A percentile compares a stretch with the other conserved stretches of the same genome.
phyloP scores from a whole-genome alignment of 2,797 vertebrate genomes.

The Oceanodroma leucorhoa region DNA sequence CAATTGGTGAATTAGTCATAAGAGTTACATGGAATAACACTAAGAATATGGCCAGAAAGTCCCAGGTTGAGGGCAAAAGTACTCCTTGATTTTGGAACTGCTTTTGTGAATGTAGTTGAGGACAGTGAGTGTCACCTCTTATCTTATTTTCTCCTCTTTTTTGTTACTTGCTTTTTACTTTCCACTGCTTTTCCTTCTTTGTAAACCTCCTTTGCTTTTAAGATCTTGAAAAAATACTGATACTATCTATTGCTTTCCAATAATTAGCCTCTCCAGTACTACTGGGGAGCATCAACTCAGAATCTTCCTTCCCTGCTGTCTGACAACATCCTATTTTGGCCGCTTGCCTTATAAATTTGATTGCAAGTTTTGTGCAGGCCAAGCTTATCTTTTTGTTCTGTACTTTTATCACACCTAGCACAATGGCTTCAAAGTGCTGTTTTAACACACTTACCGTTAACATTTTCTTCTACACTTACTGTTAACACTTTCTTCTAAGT shows the following conservation, averaged over 20 bases:
- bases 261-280: background rate
- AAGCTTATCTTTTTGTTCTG: background rate
- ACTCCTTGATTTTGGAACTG: background rate
- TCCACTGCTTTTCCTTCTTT: background rate
- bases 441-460: background rate
- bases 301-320: background rate
- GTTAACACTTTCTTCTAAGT: background rate
- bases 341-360: background rate
- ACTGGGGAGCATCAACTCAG: background rate
- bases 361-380: background rate
- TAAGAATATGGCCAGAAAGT: background rate
- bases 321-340: background rate
- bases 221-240: background rate
- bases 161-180: background rate
- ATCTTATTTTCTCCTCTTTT: background rate
- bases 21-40: background rate
- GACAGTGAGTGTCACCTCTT: background rate
- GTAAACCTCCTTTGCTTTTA: background rate
- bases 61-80: background rate
- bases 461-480: too few species aligned
- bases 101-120: background rate
- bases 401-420: background rate
- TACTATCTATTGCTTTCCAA: background rate
- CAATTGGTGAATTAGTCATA: background rate
- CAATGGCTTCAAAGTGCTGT: background rate